These are phyloP conservation scores for Bursaphelenchus okinawaensis DNA, from an alignment of 2,888 invertebrate genomes.

Conservation along the genomic window DNA sequence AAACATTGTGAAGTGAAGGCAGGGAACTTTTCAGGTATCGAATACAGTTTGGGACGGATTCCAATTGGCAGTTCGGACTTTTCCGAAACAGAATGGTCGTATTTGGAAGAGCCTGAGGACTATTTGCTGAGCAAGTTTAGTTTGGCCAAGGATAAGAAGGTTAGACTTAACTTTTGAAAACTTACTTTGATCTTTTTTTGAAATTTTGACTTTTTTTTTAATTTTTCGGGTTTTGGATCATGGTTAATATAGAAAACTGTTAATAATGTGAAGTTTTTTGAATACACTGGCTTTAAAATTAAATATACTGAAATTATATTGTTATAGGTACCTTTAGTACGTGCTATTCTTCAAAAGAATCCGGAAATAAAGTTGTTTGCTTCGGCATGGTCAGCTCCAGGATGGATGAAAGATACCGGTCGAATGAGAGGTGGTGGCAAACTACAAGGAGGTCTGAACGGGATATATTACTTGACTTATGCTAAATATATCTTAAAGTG, in stretches of 20 bases:
- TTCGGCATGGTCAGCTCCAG: constrained; percentile 63
- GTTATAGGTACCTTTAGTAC: not conserved
- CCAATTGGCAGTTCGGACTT: constrained; percentile 83
- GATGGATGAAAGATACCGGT: constrained; percentile 60
- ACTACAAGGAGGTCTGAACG: constrained; percentile 61
- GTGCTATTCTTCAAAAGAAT: not conserved
- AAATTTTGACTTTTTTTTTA: no score
- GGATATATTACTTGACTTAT: constrained; percentile 70
- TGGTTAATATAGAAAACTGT: no score
- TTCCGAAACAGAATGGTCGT: constrained; percentile 74
- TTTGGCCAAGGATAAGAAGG: constrained; percentile 64
- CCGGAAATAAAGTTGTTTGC: constrained; percentile 59
- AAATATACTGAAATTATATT: not conserved
- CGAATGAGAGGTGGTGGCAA: constrained; percentile 64
- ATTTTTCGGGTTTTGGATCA: no score
- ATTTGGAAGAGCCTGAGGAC: constrained; percentile 66
- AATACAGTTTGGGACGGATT: constrained; percentile 73
- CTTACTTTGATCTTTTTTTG: not conserved
- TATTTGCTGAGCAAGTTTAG: constrained; percentile 65
- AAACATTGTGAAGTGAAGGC: no score
- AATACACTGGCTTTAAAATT: no score
- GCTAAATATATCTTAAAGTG: constrained; percentile 68
- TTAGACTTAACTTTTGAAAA: not conserved
- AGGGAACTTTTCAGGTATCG: constrained; percentile 69
- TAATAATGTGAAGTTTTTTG: no score